Evolutionary conservation across 2,797 vertebrate genomes (phyloP).

Genomic region (Phrynocephalus guinanensis): DNA sequence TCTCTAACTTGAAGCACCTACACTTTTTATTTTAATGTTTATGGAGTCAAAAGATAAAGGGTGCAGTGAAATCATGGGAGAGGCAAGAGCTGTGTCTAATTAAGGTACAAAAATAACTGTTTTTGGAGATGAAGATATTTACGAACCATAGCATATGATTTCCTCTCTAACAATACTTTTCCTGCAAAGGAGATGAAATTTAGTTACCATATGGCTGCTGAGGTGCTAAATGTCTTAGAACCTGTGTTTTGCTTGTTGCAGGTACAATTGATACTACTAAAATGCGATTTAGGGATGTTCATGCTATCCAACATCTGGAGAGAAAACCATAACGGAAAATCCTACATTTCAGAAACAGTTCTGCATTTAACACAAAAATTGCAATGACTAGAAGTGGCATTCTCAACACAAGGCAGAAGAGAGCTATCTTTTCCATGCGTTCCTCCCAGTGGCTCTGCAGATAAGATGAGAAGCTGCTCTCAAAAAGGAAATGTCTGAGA

Average conservation of each 20-base stretch:
- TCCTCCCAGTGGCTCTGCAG: conserved; percentile 35
- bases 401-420: conserved; percentile 22
- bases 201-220: background rate
- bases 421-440: conserved; percentile 40
- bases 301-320: conserved; percentile 15
- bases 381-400: conserved; percentile 26
- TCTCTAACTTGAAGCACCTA: background rate
- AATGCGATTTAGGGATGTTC: background rate
- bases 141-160: background rate
- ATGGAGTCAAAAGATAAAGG: background rate
- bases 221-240: conserved; percentile 5
- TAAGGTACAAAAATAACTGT: background rate
- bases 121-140: background rate
- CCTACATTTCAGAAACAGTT: conserved; percentile 48
- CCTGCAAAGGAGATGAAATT: background rate
- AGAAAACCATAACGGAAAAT: conserved; percentile 33
- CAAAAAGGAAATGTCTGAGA: conserved; percentile 50
- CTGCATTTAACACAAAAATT: conserved; percentile 41
- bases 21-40: background rate
- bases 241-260: background rate
- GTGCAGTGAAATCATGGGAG: background rate
- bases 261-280: conserved; percentile 24
- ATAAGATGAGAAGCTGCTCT: conserved; percentile 31
- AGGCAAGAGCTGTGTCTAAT: background rate
- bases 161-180: background rate